phyloP scores from a whole-genome alignment of 2,797 vertebrate species.

The Aselliscus stoliczkanus region DNA sequence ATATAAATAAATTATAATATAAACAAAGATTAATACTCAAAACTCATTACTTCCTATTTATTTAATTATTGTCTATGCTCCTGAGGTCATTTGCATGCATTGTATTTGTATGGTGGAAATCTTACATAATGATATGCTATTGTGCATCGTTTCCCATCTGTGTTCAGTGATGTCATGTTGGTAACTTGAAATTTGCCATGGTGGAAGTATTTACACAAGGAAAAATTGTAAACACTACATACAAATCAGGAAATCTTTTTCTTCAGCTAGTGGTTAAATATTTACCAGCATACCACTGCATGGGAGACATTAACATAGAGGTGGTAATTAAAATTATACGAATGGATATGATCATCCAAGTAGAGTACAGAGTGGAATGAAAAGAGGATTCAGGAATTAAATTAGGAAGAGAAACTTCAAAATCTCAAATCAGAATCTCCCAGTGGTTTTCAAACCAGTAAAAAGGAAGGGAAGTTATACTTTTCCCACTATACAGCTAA shows the following conservation, averaged over 20 bases:
- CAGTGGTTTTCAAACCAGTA: not conserved
- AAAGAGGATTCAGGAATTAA: not conserved
- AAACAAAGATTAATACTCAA: not conserved
- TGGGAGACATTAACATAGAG: not conserved
- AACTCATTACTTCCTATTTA: not conserved
- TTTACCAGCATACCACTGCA: not conserved
- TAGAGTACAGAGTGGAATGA: not conserved
- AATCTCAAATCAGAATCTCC: not conserved
- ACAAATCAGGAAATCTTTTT: not conserved
- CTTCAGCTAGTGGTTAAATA: constrained; percentile 2
- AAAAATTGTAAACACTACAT: not conserved
- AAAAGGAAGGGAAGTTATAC: not conserved
- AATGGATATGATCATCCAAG: not conserved
- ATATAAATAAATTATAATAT: not conserved
- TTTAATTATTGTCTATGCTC: not conserved
- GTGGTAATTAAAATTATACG: not conserved
- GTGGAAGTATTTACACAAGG: not conserved
- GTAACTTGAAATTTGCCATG: not conserved
- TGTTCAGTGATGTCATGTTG: not conserved
- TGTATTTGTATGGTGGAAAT: not conserved
- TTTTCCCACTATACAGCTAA: not conserved
- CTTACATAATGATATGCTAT: not conserved
- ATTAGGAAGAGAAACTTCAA: not conserved
- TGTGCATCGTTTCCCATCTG: not conserved
- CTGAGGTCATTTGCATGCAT: not conserved